Percentiles rank a stretch among this genome's conserved stretches.
These are phyloP conservation scores for Dicyrtoma fusca DNA, from an alignment of 2,888 invertebrate genomes.

Conservation along the genomic window DNA sequence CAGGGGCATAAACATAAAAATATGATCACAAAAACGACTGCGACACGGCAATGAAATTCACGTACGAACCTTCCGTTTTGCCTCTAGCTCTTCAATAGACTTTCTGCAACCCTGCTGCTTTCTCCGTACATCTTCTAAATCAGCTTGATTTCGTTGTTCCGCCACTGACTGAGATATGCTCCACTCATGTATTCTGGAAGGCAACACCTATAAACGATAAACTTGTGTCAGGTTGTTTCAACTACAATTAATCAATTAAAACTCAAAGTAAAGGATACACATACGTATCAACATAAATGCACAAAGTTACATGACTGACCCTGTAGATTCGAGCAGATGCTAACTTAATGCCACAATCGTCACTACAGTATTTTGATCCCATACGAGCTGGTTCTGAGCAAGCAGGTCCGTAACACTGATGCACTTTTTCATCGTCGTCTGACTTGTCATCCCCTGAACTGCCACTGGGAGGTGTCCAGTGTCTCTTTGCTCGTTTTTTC, in stretches of 20 bases:
- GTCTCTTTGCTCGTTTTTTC: conserved; percentile 1
- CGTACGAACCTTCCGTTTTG: conserved; percentile 65
- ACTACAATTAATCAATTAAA: conserved; percentile 18
- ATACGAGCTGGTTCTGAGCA: conserved; percentile 77
- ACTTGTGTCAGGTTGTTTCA: conserved; percentile 5
- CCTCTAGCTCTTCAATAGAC: conserved; percentile 78
- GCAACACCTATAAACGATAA: conserved; percentile 68
- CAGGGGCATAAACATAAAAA: background rate
- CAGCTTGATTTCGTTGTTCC: conserved; percentile 74
- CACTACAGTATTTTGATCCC: conserved; percentile 90
- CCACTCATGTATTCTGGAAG: conserved; percentile 92
- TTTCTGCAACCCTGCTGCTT: conserved; percentile 78
- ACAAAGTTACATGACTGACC: conserved; percentile 61
- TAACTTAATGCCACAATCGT: conserved; percentile 85
- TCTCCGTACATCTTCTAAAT: conserved; percentile 71
- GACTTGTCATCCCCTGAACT: conserved; percentile 55
- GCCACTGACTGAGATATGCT: conserved; percentile 81
- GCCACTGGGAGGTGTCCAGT: conserved; percentile 9
- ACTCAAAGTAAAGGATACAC: no score
- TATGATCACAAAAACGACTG: background rate
- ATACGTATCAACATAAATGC: background rate
- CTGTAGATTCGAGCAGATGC: conserved; percentile 84
- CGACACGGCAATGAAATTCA: no score
- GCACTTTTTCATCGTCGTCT: background rate
- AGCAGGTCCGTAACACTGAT: conserved; percentile 88